Base-by-base conservation (phyloP, 2,113 vertebrate genomes). In the Orientallactaga bullata region DNA sequence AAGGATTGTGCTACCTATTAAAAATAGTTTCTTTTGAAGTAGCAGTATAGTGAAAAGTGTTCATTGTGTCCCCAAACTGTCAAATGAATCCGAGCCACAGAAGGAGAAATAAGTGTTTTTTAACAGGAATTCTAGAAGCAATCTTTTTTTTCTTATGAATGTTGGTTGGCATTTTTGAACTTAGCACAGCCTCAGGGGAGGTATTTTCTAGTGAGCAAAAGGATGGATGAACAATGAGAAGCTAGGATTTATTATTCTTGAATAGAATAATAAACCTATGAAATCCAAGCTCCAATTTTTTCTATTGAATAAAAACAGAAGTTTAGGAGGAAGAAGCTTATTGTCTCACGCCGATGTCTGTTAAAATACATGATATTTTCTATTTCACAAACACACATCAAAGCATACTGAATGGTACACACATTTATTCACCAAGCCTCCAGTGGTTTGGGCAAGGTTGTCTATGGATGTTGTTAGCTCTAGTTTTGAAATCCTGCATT, bases 401-500 rank as follows among this genome's bases (percentile, higher is more conserved):
- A 93, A 55, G 84, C 73, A 73, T 42, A 88, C 26, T 84, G 74
- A 95, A 47, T n/a, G 79, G 68, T 23, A 79, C 81, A 35, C 26
- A 26, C 30, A 90, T 21, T 91, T 72, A 76, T 93, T 89, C 23
- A 94, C 61, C 85, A 95, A 88, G 32, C 30, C 32, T 76, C 58
- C 4, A 71, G 68, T 91, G 83, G 93, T 83, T 95, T 96, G 37
- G 39, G 86, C 74, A 93, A 68, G 88, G 74, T 24, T 93, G 61
- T 90, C 94, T 89, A 90, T 77, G 88, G 76, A 92, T 77, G 55
- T 92, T 55, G n/a, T 89, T 51, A 74, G 39, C 60, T 92, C 42
- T 88, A 4, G 23, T 83, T 94, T 60, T 69, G 96, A 96, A 96
- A 90, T 93, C 65, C 65, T 76, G 2, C 32, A 83, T 88, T 96